Evolutionary conservation across 1,140 invertebrate species (phyloP), one percentile per base, ranked within the genome.

Genomic region (Monochamus saltuarius): DNA sequence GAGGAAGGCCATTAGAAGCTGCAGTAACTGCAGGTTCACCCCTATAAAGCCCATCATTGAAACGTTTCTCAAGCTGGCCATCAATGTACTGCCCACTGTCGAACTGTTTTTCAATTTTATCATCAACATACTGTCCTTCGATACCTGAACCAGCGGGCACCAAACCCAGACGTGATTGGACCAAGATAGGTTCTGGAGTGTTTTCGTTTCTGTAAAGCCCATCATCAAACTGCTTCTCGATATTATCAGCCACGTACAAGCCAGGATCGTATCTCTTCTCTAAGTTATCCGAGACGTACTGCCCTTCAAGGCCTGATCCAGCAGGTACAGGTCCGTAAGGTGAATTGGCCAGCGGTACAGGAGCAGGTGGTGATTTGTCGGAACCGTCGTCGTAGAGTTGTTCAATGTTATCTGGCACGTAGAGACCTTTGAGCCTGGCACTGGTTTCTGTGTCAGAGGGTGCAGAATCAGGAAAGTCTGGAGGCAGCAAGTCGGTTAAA

Each of bases 381-480:
- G 70, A 71, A 47, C 73, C 73, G 51, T 75, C 70, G 57, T 75
- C 73, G 58, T 70, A 72, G n/a, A 75, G 57, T 52, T 63, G 65
- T 64, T 75, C 73, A 8, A 59, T 59, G 52, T 63, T 57, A 45
- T 73, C 72, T 4, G 64, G 71, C 34, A 75, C 56, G 63, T 73
- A 75, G 49, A 67, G 61, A 8, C 73, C 73, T 64, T 75, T 72
- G 45, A 65, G 57, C 50, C 67, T 72, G 11, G 53, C 57, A 35
- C 69, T 29, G 22, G 6, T 29, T 29, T 29, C 22, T 29, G 22
- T 29, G 2, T 29, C 22, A 29, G 22, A 29, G 6, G 22, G 22
- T 29, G 22, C 2, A 6, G 22, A 29, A 6, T 29, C 2, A 29
- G 22, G 22, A 29, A 29, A 29, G 22, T 29, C 22, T 29, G 22